Conservation (phyloP, 2,113 vertebrate species). For the Lota lota region DNA sequence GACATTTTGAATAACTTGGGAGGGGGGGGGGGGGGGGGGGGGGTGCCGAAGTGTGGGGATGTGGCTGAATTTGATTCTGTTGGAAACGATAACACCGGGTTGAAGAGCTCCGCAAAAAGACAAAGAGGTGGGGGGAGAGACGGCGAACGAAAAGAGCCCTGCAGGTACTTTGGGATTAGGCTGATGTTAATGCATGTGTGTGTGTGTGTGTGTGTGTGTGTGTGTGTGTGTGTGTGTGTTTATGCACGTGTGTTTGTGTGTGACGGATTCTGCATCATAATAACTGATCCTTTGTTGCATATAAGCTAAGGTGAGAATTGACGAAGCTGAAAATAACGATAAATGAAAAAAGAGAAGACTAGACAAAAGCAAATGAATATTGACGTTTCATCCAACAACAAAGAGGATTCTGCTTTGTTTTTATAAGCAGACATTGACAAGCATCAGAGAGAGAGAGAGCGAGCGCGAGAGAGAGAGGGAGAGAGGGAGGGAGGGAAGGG, state of each 20-base stretch:
- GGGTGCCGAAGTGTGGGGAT: conserved; percentile 59
- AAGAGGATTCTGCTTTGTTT: no score
- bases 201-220: no score
- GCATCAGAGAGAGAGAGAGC: no score
- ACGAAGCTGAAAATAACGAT: neutral
- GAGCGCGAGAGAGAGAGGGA: no score
- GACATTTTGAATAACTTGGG: conserved; percentile 68
- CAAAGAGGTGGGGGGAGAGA: neutral
- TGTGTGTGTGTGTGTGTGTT: no score
- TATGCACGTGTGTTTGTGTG: neutral
- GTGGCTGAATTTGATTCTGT: conserved; percentile 71
- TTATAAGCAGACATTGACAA: no score
- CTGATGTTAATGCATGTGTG: no score
- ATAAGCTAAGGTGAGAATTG: conserved; percentile 46
- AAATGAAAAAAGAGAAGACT: conserved; percentile 3
- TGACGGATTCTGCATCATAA: conserved; percentile 47
- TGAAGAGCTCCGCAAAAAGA: conserved; percentile 32
- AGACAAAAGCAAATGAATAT: neutral
- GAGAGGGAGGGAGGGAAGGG: no score
- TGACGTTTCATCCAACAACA: conserved; percentile 26
- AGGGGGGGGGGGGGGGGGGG: neutral
- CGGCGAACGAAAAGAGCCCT: neutral
- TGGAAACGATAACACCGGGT: conserved; percentile 62
- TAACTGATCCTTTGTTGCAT: conserved; percentile 52
- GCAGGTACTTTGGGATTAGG: no score